Base-by-base conservation (phyloP, 2,113 vertebrate species). In the Pterocles orientalis region DNA sequence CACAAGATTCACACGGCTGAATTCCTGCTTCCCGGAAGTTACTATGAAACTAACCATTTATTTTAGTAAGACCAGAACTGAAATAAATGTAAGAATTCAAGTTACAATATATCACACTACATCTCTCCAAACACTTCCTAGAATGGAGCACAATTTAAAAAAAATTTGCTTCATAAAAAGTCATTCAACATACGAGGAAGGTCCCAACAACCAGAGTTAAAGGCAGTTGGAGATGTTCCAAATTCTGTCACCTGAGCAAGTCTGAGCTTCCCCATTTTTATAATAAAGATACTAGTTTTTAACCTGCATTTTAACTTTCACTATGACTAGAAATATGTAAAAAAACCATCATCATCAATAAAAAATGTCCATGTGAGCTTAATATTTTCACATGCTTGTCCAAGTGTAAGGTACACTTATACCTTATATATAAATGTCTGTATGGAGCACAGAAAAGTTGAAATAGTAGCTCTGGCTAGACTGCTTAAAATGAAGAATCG, bases 401-500 rank as follows among this genome's bases (percentile, higher is more conserved):
- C 5, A 58, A 62, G 20, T 62, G 31, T 50, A 85, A n/a, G 34
- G 33, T 75, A 83, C 7, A 29, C n/a, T n/a, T n/a, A n/a, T n/a
- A n/a, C n/a, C n/a, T n/a, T n/a, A 24, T 82, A 83, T 13, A 94
- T 51, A 81, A 65, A 68, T 48, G 5, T 11, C 26, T 95, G 77
- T 50, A 88, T 94, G 88, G 68, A 91, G 85, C 9, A 70, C 51
- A 77, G 12, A 62, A 73, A 85, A 92, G 28, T 92, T 50, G 23
- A 81, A 77, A 94, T 86, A 54, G 24, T 47, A 87, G 7, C 84
- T 66, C 79, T 92, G 70, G 58, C 24, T 92, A 50, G 28, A 69
- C 54, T 92, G 29, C 45, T 95, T 90, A 71, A 96, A 84, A 54
- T 90, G 26, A 92, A 88, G 84, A 69, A 79, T 18, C 50, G 73